A percentile compares a stretch with the other conserved stretches of the same genome.
phyloP scores from a whole-genome alignment of 92 coral and sea anemone species.

The Bergia sp. region DNA sequence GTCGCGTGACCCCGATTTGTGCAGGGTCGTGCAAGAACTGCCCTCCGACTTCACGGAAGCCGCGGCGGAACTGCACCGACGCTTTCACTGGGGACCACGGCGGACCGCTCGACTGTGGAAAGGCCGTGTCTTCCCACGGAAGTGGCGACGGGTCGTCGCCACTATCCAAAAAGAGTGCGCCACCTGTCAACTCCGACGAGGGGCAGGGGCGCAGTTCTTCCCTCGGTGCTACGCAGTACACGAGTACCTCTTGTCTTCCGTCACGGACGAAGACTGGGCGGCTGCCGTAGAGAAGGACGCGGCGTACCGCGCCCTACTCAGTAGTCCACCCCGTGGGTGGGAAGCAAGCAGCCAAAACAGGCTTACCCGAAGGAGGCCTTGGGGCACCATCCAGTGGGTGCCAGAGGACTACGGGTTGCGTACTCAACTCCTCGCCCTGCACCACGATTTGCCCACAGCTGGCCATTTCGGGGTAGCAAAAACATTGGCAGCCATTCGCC shows the following conservation, averaged over 20 bases:
- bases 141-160: neutral
- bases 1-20: neutral
- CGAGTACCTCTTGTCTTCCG: neutral
- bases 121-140: neutral
- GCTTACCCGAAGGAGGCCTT: neutral
- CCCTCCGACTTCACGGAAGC: neutral
- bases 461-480: neutral
- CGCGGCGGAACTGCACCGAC: neutral
- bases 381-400: slow-evolving; percentile 2
- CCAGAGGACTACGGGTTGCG: neutral
- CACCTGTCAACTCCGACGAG: slow-evolving; percentile 3
- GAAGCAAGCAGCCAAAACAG: neutral
- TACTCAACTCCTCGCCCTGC: neutral
- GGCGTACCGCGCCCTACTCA: slow-evolving; percentile 5
- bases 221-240: neutral
- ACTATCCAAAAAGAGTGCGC: neutral
- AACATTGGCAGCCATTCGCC: neutral
- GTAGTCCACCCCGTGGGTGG: neutral
- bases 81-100: slow-evolving; percentile 1
- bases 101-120: neutral
- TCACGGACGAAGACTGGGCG: slow-evolving; percentile 4
- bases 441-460: neutral
- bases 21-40: neutral
- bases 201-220: neutral
- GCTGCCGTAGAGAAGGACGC: neutral